Base-by-base conservation (phyloP, 1,140 invertebrate species). In the Pomacea maculata region DNA sequence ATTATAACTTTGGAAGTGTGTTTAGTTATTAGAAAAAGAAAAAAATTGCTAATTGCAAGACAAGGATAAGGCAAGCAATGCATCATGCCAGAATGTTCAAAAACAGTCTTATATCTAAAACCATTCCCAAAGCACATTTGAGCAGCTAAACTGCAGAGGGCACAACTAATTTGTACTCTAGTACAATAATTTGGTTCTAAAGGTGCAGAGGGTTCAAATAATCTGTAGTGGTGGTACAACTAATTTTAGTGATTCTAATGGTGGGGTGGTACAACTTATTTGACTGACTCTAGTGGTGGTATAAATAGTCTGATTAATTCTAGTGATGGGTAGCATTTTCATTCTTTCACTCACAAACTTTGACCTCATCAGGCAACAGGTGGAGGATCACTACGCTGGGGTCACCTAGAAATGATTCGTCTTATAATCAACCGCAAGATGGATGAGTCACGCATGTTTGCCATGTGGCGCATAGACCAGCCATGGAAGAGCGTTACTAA, bases 401-500 rank as follows among this genome's bases (percentile, higher is more conserved):
- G 94, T 71, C 97, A 98, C 91, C 95, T 97, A 91, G 97, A 99
- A 92, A 95, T 97, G 94, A 94, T 97, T 29, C 94, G 98, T 88
- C 90, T 96, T 34, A 93, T 93, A 55, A 92, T 97, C 55, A 94
- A 94, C 71, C 92, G 95, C 73, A 95, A 95, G 85, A 93, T 99
- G 85, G 95, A 98, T 86, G 89, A 92, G 45, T 94, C 93, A 79
- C 94, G 93, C 84, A 96, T 87, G 94, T 99, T 99, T 94, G 97
- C 97, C n/a, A 93, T 97, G 55, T 99, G 97, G 97, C 93, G 98
- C 85, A 92, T 99, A 5, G 96, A 97, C 89, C 91, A 96, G 1
- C 97, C 98, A 1, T 99, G 98, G 98, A 97, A 99, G 89, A 95
- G 98, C 17, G 91, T 98, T 10, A 96, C 97, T 0, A 97, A 96